Evolutionary conservation across 2,888 invertebrate species (phyloP).

Genomic region (Acleris sparsana): DNA sequence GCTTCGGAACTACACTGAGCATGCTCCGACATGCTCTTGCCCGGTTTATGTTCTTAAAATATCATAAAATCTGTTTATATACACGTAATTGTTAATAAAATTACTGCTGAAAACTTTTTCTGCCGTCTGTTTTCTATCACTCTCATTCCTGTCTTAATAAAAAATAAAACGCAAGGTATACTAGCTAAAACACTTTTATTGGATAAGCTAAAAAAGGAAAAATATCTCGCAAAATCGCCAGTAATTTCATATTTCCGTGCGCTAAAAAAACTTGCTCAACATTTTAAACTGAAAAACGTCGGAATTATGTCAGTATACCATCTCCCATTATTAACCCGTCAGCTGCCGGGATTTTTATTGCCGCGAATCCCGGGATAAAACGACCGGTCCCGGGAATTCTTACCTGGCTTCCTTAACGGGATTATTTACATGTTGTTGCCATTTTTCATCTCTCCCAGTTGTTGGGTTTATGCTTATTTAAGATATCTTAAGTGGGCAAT

Average conservation of each 20-base stretch:
- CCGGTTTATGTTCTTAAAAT: too few species aligned
- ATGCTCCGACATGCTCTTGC: too few species aligned
- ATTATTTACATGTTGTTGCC: conserved; percentile 45
- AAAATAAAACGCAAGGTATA: too few species aligned
- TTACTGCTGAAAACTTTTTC: too few species aligned
- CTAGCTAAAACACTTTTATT: too few species aligned
- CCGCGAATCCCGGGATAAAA: conserved; percentile 43
- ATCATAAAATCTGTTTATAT: too few species aligned
- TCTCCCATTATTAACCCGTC: conserved; percentile 44
- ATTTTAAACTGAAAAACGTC: conserved; percentile 36
- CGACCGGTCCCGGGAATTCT: conserved; percentile 28
- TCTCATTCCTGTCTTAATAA: too few species aligned
- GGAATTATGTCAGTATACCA: conserved; percentile 38
- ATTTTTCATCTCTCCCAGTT: conserved; percentile 43
- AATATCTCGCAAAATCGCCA: not conserved
- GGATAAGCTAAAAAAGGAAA: not conserved
- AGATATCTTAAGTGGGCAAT: conserved; percentile 28
- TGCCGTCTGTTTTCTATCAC: too few species aligned
- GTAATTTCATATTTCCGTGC: conserved; percentile 6
- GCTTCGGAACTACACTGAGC: too few species aligned
- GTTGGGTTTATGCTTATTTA: conserved; percentile 35
- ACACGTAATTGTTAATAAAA: too few species aligned
- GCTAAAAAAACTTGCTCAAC: conserved; percentile 10
- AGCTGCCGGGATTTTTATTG: conserved; percentile 48
- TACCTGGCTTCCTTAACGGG: conserved; percentile 38